Conservation (phyloP, 2,113 vertebrate species). For the Callorhinus ursinus region DNA sequence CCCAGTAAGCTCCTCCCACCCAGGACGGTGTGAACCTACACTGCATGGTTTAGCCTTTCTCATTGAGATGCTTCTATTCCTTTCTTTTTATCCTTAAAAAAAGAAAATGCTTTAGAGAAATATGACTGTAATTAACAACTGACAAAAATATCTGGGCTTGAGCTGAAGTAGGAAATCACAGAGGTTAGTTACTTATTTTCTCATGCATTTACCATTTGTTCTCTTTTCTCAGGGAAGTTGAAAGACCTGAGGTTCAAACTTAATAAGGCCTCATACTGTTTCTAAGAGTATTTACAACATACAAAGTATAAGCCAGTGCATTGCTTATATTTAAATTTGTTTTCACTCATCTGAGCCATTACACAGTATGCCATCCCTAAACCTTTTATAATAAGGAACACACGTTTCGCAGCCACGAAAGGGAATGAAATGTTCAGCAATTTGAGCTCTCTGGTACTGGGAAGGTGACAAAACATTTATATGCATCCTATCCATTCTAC, state of each 20-base stretch:
- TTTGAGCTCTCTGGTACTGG: conserved; percentile 80
- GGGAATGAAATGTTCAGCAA: conserved; percentile 85
- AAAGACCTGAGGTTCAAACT: conserved; percentile 89
- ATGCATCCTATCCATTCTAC: conserved; percentile 65
- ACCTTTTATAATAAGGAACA: conserved; percentile 86
- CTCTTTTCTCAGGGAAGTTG: conserved; percentile 88
- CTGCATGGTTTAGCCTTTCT: conserved; percentile 76
- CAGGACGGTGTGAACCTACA: conserved; percentile 80
- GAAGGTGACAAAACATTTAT: conserved; percentile 85
- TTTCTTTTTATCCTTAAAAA: conserved; percentile 84
- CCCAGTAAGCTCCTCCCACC: conserved; percentile 70
- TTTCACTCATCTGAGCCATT: conserved; percentile 88
- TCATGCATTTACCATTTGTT: conserved; percentile 94
- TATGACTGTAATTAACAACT: conserved; percentile 98
- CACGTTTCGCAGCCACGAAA: conserved; percentile 85
- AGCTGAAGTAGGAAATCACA: conserved; percentile 96
- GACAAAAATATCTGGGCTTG: conserved; percentile 97
- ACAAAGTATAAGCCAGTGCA: conserved; percentile 85
- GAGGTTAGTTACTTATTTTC: conserved; percentile 92
- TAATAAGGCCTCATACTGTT: conserved; percentile 90
- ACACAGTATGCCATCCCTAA: conserved; percentile 86
- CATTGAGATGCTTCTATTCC: conserved; percentile 88
- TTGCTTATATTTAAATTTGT: conserved; percentile 90
- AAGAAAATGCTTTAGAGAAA: conserved; percentile 91
- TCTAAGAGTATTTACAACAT: conserved; percentile 88